A percentile compares a stretch with the other conserved stretches of the same genome.
Evolutionary conservation across 2,888 invertebrate species (phyloP).

Genomic region (Epistrophe grossulariae): DNA sequence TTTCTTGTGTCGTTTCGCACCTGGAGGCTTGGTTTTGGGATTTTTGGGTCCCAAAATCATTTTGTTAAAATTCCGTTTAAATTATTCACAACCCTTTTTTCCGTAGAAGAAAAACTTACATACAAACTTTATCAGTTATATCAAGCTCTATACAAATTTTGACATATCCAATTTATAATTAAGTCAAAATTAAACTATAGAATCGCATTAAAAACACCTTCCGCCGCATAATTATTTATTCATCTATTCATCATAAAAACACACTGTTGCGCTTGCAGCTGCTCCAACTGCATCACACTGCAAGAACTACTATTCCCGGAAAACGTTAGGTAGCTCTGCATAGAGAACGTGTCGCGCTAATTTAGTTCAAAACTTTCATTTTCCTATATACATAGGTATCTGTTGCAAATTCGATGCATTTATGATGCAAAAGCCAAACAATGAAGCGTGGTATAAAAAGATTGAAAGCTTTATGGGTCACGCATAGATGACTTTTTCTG

Average conservation of each 20-base stretch:
- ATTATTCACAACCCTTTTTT: no score
- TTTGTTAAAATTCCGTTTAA: no score
- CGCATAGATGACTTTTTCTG: slow-evolving; percentile 58
- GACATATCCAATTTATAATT: slow-evolving; percentile 4
- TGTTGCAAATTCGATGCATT: slow-evolving; percentile 12
- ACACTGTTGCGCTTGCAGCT: slow-evolving; percentile 17
- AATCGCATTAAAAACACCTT: slow-evolving; percentile 9
- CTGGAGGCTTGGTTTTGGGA: no score
- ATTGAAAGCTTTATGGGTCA: slow-evolving; percentile 68
- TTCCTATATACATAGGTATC: slow-evolving; percentile 31
- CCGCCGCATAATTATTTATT: slow-evolving; percentile 6
- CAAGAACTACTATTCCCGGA: background rate
- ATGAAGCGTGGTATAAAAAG: slow-evolving; percentile 58
- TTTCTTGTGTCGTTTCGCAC: no score
- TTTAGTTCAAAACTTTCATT: slow-evolving; percentile 39
- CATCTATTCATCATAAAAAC: slow-evolving; percentile 9
- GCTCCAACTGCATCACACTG: background rate
- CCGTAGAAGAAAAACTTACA: no score
- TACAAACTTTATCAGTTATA: background rate
- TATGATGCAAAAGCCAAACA: slow-evolving; percentile 50
- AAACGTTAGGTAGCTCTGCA: no score
- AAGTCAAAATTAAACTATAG: background rate
- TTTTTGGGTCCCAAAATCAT: no score
- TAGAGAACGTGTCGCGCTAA: background rate
- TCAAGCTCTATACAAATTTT: background rate